A percentile compares a stretch with the other conserved stretches of the same genome.
phyloP scores from a whole-genome alignment of 2,888 invertebrate genomes.

The Drosophila siamana region DNA sequence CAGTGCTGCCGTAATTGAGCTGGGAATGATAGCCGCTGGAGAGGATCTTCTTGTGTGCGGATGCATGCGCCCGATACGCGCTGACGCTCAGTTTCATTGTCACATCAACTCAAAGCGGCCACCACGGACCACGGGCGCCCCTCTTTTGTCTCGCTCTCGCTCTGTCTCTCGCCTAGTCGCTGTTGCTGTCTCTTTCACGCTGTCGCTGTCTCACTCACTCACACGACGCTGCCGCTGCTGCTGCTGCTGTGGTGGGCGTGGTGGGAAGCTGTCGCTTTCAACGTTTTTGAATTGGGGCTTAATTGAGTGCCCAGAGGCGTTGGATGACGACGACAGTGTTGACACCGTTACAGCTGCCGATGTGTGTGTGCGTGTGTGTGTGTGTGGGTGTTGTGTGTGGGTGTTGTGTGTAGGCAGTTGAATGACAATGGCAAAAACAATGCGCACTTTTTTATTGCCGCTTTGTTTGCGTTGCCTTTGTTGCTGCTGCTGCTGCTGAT shows the following conservation, averaged over 20 bases:
- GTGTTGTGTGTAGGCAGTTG: conserved; percentile 27
- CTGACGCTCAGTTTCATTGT: conserved; percentile 94
- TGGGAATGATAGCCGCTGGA: conserved; percentile 91
- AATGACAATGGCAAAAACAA: conserved; percentile 65
- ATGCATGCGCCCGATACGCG: conserved; percentile 94
- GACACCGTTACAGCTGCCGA: conserved; percentile 36
- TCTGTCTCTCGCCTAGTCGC: conserved; percentile 3
- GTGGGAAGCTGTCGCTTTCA: conserved; percentile 50
- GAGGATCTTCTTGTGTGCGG: conserved; percentile 94
- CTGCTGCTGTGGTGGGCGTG: background rate
- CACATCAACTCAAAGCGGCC: conserved; percentile 64
- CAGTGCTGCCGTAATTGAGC: conserved; percentile 91
- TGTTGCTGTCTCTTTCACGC: background rate
- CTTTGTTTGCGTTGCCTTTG: conserved; percentile 45
- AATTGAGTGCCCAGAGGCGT: conserved; percentile 78
- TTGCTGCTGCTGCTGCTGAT: conserved; percentile 24
- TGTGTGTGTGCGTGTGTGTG: background rate
- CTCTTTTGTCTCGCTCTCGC: conserved; percentile 9
- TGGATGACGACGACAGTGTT: conserved; percentile 34
- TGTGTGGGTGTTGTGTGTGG: conserved; percentile 1
- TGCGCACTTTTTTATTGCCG: conserved; percentile 68
- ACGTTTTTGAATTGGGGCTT: conserved; percentile 64
- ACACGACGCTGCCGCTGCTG: background rate
- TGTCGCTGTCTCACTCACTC: background rate
- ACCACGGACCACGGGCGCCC: conserved; percentile 29